phyloP scores from a whole-genome alignment of 2,797 vertebrate species.

The Holocentrus rufus region DNA sequence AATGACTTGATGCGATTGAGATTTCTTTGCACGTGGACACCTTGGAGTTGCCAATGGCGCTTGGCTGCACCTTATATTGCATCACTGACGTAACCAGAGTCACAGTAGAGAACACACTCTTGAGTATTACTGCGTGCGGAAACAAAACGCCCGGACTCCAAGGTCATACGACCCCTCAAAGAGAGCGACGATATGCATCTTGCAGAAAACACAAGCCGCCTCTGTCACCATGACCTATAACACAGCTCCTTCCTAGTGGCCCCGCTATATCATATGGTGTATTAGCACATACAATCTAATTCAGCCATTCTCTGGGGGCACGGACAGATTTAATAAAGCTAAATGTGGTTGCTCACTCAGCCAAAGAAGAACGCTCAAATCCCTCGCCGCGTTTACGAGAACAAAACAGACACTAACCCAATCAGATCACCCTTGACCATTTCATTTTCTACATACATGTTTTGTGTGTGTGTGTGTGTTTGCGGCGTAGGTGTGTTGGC shows the following conservation, averaged over 20 bases:
- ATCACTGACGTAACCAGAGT: neutral
- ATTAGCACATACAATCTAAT: slow-evolving; percentile 79
- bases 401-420: slow-evolving; percentile 71
- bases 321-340: slow-evolving; percentile 81
- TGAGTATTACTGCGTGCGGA: neutral
- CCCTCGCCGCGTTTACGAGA: slow-evolving; percentile 72
- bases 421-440: slow-evolving; percentile 71
- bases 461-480: neutral
- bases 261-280: slow-evolving; percentile 63
- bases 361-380: slow-evolving; percentile 65
- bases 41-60: too few relatives aligned
- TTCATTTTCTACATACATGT: slow-evolving; percentile 43
- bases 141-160: slow-evolving; percentile 37
- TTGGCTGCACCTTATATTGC: neutral
- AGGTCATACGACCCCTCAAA: slow-evolving; percentile 45
- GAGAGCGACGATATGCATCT: slow-evolving; percentile 16
- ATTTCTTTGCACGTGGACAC: too few relatives aligned
- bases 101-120: neutral
- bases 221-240: slow-evolving; percentile 41
- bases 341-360: slow-evolving; percentile 78
- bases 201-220: slow-evolving; percentile 29
- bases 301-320: slow-evolving; percentile 69
- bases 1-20: too few relatives aligned
- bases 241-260: slow-evolving; percentile 57
- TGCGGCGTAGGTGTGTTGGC: neutral